phyloP scores from a whole-genome alignment of 2,113 vertebrate genomes.

The Empidonax traillii region DNA sequence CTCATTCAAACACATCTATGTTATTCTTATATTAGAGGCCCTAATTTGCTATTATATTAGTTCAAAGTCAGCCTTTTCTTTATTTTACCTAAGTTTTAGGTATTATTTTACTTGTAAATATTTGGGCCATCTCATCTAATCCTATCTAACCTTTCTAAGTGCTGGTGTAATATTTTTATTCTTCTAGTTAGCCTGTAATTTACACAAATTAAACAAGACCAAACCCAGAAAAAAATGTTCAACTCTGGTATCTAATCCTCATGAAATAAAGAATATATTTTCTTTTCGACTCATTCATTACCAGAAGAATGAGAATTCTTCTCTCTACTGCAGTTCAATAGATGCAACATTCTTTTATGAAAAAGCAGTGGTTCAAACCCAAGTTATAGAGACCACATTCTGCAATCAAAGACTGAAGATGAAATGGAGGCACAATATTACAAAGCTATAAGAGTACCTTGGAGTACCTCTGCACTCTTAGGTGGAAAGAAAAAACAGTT shows the following conservation, averaged over 20 bases:
- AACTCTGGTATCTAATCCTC: not conserved
- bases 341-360: not conserved
- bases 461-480: not conserved
- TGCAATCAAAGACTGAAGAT: not conserved
- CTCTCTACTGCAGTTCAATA: not conserved
- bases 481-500: not conserved
- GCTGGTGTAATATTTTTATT: not conserved
- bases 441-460: not conserved
- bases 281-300: not conserved
- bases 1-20: not conserved
- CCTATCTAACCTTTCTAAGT: not conserved
- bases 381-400: not conserved
- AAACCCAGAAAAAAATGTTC: not conserved
- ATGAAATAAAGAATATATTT: not conserved
- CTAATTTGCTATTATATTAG: rapidly evolving
- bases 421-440: not conserved
- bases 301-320: not conserved
- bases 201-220: not conserved
- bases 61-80: not conserved
- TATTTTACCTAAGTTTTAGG: not conserved
- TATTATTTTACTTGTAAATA: not conserved
- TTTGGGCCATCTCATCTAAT: not conserved
- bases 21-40: not conserved
- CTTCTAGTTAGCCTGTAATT: not conserved
- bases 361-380: not conserved